Percentiles rank a stretch among this genome's conserved stretches.
Evolutionary conservation across 2,113 vertebrate genomes (phyloP).

Genomic region (Misgurnus mizolepis): DNA sequence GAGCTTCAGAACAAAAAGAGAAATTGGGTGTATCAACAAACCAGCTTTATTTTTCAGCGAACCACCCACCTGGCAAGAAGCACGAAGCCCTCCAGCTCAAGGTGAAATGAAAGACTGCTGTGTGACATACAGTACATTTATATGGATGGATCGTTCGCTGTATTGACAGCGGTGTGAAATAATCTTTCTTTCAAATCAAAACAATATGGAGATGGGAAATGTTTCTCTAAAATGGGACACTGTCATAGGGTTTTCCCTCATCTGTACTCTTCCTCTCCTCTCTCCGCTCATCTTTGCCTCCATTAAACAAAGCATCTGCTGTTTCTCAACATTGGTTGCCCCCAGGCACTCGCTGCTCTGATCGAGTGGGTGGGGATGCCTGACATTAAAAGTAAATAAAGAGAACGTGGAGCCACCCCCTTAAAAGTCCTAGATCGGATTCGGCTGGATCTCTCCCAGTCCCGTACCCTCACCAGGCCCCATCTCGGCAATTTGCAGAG

Average conservation of each 20-base stretch:
- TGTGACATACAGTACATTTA: background rate
- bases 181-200: background rate
- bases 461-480: slow-evolving; percentile 30
- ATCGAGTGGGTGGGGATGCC: slow-evolving; percentile 31
- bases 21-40: slow-evolving; percentile 38
- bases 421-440: slow-evolving; percentile 15
- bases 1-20: slow-evolving; percentile 42
- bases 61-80: slow-evolving; percentile 19
- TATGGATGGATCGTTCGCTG: background rate
- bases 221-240: background rate
- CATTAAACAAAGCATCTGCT: slow-evolving; percentile 54
- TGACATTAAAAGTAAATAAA: slow-evolving; percentile 56
- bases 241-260: background rate
- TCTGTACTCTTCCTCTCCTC: background rate
- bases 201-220: slow-evolving; percentile 13
- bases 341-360: slow-evolving; percentile 21
- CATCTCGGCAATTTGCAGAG: slow-evolving; percentile 57
- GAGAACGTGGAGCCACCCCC: slow-evolving; percentile 29
- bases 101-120: slow-evolving; percentile 11
- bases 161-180: background rate
- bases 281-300: slow-evolving; percentile 13
- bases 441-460: background rate
- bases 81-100: slow-evolving; percentile 32
- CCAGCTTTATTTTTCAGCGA: slow-evolving; percentile 39
- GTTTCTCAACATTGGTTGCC: slow-evolving; percentile 44